Base-by-base conservation (phyloP, 2,888 invertebrate species). In the Tetrapedia diversipes region DNA sequence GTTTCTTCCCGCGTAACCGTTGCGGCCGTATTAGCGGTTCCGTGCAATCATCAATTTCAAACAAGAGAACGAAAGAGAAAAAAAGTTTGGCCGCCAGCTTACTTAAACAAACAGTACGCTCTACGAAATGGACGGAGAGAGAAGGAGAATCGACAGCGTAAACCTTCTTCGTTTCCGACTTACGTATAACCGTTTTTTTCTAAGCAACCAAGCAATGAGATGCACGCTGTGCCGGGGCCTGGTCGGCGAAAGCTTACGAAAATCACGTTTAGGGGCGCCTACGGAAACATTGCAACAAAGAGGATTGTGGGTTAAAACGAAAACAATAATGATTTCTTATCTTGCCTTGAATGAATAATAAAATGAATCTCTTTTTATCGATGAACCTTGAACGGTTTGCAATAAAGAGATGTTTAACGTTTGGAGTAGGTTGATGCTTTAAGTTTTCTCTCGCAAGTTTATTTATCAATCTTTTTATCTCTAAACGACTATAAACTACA, bases 41-140 rank as follows among this genome's bases (percentile, higher is more conserved):
- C 78, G 79, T 56, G 84, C 77, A 77, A 84, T 84, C 84, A 82
- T 86, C 82, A 84, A 84, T 86, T 86, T 77, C 77, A 81, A 84
- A 80, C 86, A 68, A 68, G 77, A 63, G 72, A 75, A 76, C 57
- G 75, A 64, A 66, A 73, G 66, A 67, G 71, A 70, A 51, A 84
- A 83, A 83, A 80, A 69, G 74, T 74, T 74, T 79, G 85, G 81
- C 84, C 82, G 79, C 69, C 72, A 79, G 84, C 85, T 87, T 87
- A 86, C 85, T 87, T 82, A 86, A 87, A 87, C 86, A 87, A 87
- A 87, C 86, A 87, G 82, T 74, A 57, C 74, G 77, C 77, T 84
- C 77, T 67, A 81, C 79, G 81, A 81, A 80, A 84, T 77, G 78
- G 71, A 81, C 69, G 56, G 19, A 51, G 45, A 65, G 79, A 74